Percentiles rank a stretch among this genome's conserved stretches.
phyloP scores from a whole-genome alignment of 2,888 invertebrate genomes.

The Metacarcinus magister region DNA sequence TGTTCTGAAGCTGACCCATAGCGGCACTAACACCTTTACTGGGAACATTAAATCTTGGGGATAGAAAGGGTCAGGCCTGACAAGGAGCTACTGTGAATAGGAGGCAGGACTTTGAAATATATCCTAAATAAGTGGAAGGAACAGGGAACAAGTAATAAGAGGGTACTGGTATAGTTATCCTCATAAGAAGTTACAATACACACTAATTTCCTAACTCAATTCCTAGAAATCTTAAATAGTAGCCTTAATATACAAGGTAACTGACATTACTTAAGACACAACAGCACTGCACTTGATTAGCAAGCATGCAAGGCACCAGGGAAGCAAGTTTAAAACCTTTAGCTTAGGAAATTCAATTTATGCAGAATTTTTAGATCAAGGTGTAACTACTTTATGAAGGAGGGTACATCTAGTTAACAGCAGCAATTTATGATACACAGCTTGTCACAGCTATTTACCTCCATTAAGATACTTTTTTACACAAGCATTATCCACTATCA shows the following conservation, averaged over 20 bases:
- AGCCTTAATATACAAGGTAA: conserved; percentile 18
- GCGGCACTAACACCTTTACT: neutral
- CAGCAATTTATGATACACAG: neutral
- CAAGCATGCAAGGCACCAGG: conserved; percentile 34
- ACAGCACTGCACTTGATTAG: conserved; percentile 28
- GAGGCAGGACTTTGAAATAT: neutral
- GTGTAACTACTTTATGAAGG: conserved; percentile 26
- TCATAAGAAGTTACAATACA: conserved; percentile 7
- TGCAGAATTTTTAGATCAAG: conserved; percentile 28
- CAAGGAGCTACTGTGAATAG: conserved; percentile 21
- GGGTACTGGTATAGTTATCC: neutral
- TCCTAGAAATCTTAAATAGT: conserved; percentile 16
- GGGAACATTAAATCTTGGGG: neutral
- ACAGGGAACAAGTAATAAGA: neutral
- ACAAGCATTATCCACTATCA: neutral
- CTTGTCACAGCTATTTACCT: conserved; percentile 17
- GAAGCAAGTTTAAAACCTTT: conserved; percentile 10
- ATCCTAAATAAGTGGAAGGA: neutral
- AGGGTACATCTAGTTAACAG: conserved; percentile 28
- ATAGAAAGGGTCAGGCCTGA: neutral
- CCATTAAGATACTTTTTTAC: neutral
- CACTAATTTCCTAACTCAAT: conserved; percentile 26
- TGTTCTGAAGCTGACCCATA: neutral
- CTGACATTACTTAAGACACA: neutral
- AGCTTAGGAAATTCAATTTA: conserved; percentile 27